Base-by-base conservation (phyloP, 2,797 vertebrate genomes). In the Xenops minutus region DNA sequence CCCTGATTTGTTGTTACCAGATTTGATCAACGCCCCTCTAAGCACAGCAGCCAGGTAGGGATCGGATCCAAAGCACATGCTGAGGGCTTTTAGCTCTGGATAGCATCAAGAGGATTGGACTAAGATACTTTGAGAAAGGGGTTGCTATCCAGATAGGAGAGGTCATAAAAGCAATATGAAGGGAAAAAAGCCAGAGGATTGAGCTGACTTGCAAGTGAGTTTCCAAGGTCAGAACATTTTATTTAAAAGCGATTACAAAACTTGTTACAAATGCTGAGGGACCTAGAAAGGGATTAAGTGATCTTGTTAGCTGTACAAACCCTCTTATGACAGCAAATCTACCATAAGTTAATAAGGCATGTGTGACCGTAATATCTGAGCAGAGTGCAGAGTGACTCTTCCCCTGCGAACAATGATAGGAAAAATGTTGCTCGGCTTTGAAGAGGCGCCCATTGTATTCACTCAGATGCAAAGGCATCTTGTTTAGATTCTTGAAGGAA, bases 371-470 rank as follows among this genome's bases (percentile, higher is more conserved):
- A 92, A 63, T 90, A 87, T 94, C 83, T 85, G 89, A 95, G 81
- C 22, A 85, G 80, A 85, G 74, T 79, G 82, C 80, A 90, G 89
- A 95, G 89, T 85, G 85, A 95, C 87, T 93, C 88, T 96, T 96
- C 77, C 93, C 93, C 94, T 95, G 64, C 71, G 74, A 95, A 96
- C 89, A 96, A 90, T 93, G 93, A 82, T 96, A 96, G 93, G 93
- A 96, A 97, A 96, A 96, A 96, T 87, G 72, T 79, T 92, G 71
- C 95, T 91, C 58, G 77, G 72, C 93, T 97, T 97, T 96, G 90
- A 95, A 95, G 90, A 94, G 90, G 71, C 74, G 62, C 61, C 93
- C 72, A 93, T 94, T 96, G 91, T 96, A 80, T 90, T 95, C 92
- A 55, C 71, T 95, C 77, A 94, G 74, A 95, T 92, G 93, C 93